These are phyloP conservation scores for Drosophila mimica DNA, from an alignment of 2,888 invertebrate species.

Conservation along the genomic window DNA sequence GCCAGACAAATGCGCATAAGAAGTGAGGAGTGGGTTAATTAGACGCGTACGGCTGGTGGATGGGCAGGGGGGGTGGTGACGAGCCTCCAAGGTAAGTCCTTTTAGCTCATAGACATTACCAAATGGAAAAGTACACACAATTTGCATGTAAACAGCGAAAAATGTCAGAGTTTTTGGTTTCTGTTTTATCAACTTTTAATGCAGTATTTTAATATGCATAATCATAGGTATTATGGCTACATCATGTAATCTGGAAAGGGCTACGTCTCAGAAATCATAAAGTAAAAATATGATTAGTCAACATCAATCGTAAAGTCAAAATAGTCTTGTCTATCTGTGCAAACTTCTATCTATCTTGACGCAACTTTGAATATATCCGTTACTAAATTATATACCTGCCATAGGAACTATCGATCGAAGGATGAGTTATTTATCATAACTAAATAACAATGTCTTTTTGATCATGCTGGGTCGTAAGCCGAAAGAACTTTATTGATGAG, in stretches of 20 bases:
- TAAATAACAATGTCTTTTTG: neutral
- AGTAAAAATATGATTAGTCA: neutral
- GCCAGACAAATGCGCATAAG: conserved; percentile 57
- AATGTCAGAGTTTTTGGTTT: neutral
- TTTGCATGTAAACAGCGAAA: conserved; percentile 22
- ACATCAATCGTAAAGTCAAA: neutral
- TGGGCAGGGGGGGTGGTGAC: neutral
- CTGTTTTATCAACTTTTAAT: neutral
- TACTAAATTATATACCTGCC: neutral
- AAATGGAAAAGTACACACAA: conserved; percentile 33
- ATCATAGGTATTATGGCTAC: no score
- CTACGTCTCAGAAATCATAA: neutral
- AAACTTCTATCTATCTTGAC: neutral
- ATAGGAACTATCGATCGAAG: neutral
- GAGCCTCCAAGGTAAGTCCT: conserved; percentile 29
- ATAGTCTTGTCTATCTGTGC: neutral
- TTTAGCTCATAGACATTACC: conserved; percentile 1
- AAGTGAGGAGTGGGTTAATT: conserved; percentile 35
- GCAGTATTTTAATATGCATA: neutral
- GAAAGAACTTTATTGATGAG: neutral
- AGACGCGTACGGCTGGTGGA: neutral
- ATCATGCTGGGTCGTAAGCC: neutral
- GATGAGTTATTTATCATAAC: neutral
- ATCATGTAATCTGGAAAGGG: no score
- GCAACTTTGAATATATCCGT: neutral